Percentiles rank a stretch among this genome's conserved stretches.
phyloP scores from a whole-genome alignment of 2,888 invertebrate genomes.

The Agonopterix subpropinquella region DNA sequence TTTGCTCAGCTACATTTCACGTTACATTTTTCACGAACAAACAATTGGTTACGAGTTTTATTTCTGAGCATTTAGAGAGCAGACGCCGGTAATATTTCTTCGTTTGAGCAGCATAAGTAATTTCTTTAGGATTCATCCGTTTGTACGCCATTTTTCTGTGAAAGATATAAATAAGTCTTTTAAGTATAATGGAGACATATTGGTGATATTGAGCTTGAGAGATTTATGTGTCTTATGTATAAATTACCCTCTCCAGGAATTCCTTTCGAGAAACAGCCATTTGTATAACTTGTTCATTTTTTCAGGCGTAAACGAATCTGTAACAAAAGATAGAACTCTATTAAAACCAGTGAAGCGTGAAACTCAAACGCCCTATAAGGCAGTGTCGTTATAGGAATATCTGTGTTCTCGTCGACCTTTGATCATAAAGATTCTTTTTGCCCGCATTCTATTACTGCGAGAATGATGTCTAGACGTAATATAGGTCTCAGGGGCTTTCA shows the following conservation, averaged over 20 bases:
- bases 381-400: background rate
- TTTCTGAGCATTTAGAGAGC: conserved; percentile 27
- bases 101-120: conserved; percentile 26
- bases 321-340: conserved; percentile 41
- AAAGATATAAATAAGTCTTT: conserved; percentile 34
- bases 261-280: conserved; percentile 45
- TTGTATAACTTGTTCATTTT: conserved; percentile 52
- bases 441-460: background rate
- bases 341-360: conserved; percentile 22
- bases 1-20: conserved; percentile 46
- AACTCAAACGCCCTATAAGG: conserved; percentile 13
- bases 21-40: conserved; percentile 30
- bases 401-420: background rate
- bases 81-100: conserved; percentile 29
- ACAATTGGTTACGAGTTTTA: conserved; percentile 21
- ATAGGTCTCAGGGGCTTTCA: background rate
- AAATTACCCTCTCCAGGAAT: conserved; percentile 34
- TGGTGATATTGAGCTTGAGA: conserved; percentile 10
- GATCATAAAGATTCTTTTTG: background rate
- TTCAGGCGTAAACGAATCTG: conserved; percentile 40
- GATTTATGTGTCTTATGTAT: conserved; percentile 13
- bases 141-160: conserved; percentile 52
- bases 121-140: conserved; percentile 33
- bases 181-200: conserved; percentile 15
- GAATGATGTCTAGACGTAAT: conserved; percentile 1